A percentile compares a stretch with the other conserved stretches of the same genome.
These are phyloP conservation scores for Conger conger DNA, from an alignment of 2,113 vertebrate species.

Conservation along the genomic window DNA sequence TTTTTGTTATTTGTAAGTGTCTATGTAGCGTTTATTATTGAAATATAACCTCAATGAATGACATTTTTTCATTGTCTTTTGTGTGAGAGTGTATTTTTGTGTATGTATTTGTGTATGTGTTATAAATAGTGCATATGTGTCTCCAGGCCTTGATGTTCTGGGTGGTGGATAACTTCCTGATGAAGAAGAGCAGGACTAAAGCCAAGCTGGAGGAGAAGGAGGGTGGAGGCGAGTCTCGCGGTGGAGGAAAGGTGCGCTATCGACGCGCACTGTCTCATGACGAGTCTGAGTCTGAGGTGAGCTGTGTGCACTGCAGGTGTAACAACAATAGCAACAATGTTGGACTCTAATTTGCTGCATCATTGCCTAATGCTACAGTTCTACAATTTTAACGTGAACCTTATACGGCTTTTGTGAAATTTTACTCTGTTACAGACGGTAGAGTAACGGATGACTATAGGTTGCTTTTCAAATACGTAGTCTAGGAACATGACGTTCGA, in stretches of 20 bases:
- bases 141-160: slow-evolving; percentile 71
- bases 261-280: slow-evolving; percentile 93
- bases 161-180: slow-evolving; percentile 98
- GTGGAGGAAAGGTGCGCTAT: slow-evolving; percentile 91
- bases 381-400: too few species aligned
- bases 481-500: too few species aligned
- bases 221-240: slow-evolving; percentile 80
- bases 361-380: too few species aligned
- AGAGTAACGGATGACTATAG: too few species aligned
- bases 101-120: not conserved
- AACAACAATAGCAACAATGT: not conserved
- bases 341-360: too few species aligned
- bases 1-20: too few species aligned
- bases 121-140: not conserved
- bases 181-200: slow-evolving; percentile 99
- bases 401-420: too few species aligned
- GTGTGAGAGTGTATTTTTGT: not conserved
- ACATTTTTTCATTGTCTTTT: not conserved
- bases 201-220: slow-evolving; percentile 93
- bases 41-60: too few species aligned
- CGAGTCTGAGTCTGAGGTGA: slow-evolving; percentile 94
- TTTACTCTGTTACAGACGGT: too few species aligned
- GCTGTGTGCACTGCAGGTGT: slow-evolving; percentile 17
- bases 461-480: too few species aligned
- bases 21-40: too few species aligned